phyloP scores from a whole-genome alignment of 1,140 invertebrate genomes.

The Thaumetopoea pityocampa region DNA sequence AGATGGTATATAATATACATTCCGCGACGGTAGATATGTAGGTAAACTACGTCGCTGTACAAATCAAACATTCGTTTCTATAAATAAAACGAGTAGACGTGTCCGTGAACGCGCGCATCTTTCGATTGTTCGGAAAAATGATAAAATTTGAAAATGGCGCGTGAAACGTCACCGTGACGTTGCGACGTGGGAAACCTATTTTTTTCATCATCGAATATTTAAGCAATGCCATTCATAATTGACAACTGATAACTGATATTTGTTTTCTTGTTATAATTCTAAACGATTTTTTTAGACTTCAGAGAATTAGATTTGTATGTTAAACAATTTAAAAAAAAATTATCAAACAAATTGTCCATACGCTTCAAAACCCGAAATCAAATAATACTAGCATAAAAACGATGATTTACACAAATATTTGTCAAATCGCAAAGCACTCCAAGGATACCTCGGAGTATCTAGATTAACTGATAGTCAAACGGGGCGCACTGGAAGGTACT shows the following conservation, averaged over 20 bases:
- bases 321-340: not conserved
- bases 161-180: conserved; percentile 23
- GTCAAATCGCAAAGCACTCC: conserved; percentile 17
- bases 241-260: conserved; percentile 2
- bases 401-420: conserved; percentile 15
- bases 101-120: conserved; percentile 45
- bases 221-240: not conserved
- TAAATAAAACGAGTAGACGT: conserved; percentile 59
- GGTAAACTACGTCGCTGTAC: conserved; percentile 58
- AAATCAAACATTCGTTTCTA: conserved; percentile 61
- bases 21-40: conserved; percentile 61
- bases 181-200: conserved; percentile 10
- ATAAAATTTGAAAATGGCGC: conserved; percentile 22
- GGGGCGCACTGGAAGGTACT: conserved; percentile 19
- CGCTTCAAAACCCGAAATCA: not conserved
- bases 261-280: conserved; percentile 6
- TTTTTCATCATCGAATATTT: not conserved
- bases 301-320: too few relatives aligned
- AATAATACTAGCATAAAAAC: not conserved
- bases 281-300: conserved; percentile 1
- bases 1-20: conserved; percentile 55
- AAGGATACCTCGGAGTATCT: conserved; percentile 26
- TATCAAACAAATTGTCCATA: not conserved
- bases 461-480: conserved; percentile 33
- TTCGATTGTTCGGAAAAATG: conserved; percentile 17